Evolutionary conservation across 2,113 vertebrate genomes (phyloP), one percentile per base, ranked within the genome.

Genomic region (Rhagologus leucostigma): DNA sequence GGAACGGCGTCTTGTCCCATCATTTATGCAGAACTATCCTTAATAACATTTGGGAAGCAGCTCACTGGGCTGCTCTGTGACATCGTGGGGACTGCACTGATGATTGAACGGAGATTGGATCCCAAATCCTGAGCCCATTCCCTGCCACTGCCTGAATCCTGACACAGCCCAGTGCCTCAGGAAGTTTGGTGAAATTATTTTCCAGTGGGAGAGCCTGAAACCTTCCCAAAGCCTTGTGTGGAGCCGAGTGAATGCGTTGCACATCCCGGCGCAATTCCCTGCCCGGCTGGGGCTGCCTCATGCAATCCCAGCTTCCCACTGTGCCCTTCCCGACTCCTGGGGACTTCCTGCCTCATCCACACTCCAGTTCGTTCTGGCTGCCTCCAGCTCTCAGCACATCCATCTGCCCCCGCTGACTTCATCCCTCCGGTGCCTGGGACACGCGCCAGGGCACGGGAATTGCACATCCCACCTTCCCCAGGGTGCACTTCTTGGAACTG

Each of bases 371-470:
- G 23, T 4, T 19, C 63, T 8, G 63, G 82, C 67, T 91, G 93
- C 90, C 67, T 95, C 84, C 44, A 67, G 64, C 87, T 96, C 90
- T 87, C 95, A 83, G 92, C 87, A 69, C 81, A 85, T 86, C 62
- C 94, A 95, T 96, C 89, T 95, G 75, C 87, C 92, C 67, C 76
- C 0, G 46, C 96, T 97, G 96, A 57, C 75, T 96, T 80, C 94
- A 85, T 68, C 88, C 79, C 67, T 56, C 55, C 32, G 3, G 67
- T 18, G 90, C 83, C 91, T 77, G 94, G 96, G 94, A 83, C 73
- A 16, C 0, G 24, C 0, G 75, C 96, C 96, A 97, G 85, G 93
- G 49, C 70, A 27, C 2, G 46, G 53, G 78, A 89, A 91, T 91
- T 93, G 92, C 6, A 0, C 46, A 47, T 83, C 81, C 69, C 74